Conservation (phyloP, 1,140 invertebrate species). For the Sitodiplosis mosellana region DNA sequence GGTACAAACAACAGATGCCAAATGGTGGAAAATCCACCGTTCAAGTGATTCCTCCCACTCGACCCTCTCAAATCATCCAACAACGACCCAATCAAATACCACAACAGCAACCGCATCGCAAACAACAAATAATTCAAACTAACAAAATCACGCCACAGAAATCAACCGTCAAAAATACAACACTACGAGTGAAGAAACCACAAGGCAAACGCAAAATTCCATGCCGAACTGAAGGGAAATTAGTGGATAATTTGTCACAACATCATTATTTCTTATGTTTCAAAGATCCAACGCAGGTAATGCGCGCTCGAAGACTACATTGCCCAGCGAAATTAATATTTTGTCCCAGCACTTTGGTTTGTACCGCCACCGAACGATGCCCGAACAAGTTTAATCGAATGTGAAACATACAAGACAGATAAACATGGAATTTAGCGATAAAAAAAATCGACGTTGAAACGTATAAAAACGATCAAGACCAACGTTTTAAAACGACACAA, state of each 20-base stretch:
- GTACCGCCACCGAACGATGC: slow-evolving; percentile 9
- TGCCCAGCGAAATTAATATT: slow-evolving; percentile 21
- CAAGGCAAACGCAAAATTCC: slow-evolving; percentile 20
- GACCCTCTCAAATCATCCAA: not conserved
- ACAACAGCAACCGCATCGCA: not conserved
- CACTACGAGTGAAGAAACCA: not conserved
- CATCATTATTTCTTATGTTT: slow-evolving; percentile 23
- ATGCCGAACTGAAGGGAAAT: slow-evolving; percentile 22
- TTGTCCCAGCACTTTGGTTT: slow-evolving; percentile 16
- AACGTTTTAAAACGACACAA: no score
- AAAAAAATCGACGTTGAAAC: no score
- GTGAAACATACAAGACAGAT: no score
- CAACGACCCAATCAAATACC: no score
- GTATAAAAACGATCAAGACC: no score
- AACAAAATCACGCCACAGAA: not conserved
- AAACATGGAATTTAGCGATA: no score
- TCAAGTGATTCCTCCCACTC: not conserved
- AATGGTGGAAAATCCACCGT: not conserved
- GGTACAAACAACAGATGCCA: not conserved
- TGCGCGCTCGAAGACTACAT: slow-evolving; percentile 23
- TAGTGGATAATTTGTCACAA: slow-evolving; percentile 21
- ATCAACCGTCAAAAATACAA: not conserved
- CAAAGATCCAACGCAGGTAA: slow-evolving; percentile 17
- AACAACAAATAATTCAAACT: not conserved
- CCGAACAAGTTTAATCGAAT: not conserved